These are phyloP conservation scores for Conomelus anceps DNA, from an alignment of 2,888 invertebrate genomes.

Conservation along the genomic window DNA sequence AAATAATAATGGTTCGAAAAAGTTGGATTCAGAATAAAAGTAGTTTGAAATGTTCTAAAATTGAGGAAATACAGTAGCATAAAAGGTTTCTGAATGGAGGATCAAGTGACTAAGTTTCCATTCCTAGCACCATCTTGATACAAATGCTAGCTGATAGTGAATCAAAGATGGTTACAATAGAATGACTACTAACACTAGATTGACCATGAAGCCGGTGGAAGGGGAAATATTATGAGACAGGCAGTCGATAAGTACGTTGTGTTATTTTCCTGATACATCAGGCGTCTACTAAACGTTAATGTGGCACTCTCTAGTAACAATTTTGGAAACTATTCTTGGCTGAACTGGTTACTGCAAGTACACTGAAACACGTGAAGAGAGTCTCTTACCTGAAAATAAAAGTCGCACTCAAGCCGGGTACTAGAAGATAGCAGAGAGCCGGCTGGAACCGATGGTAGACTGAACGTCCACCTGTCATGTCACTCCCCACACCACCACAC, in stretches of 20 bases:
- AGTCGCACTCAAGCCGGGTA: neutral
- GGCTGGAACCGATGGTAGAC: neutral
- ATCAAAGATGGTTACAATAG: too few relatives aligned
- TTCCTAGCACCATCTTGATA: too few relatives aligned
- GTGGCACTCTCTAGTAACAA: neutral
- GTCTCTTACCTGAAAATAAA: neutral
- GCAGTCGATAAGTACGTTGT: neutral
- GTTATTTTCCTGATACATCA: too few relatives aligned
- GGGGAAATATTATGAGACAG: neutral
- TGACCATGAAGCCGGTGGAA: neutral
- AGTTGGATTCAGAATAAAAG: too few relatives aligned
- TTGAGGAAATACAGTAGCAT: too few relatives aligned
- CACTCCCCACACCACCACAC: neutral
- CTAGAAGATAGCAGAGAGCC: neutral
- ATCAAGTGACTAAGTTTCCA: too few relatives aligned
- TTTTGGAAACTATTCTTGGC: neutral
- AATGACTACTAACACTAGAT: neutral
- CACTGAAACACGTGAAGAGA: neutral
- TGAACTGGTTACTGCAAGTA: too few relatives aligned
- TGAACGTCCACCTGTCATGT: neutral
- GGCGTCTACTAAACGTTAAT: neutral
- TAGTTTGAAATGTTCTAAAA: too few relatives aligned
- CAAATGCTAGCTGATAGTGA: too few relatives aligned
- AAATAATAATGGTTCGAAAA: too few relatives aligned
- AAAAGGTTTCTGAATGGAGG: too few relatives aligned